Base-by-base conservation (phyloP, 2,113 vertebrate species). In the Trinectes maculatus region DNA sequence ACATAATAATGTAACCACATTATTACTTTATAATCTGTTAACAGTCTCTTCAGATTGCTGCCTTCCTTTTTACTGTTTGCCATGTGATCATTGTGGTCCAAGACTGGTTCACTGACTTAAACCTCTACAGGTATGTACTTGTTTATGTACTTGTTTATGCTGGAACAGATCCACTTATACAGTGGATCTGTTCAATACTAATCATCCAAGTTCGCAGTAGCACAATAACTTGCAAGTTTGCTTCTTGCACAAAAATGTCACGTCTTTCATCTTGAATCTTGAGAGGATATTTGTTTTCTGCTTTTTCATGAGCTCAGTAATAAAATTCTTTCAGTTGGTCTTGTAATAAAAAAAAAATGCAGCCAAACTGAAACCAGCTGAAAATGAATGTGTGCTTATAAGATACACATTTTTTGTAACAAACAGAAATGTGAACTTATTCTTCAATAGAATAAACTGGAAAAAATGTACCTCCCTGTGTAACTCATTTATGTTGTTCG, bases 31-130 rank as follows among this genome's bases (percentile, higher is more conserved):
- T 43, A 42, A 39, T 73, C 65, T 24, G 4, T 76, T 26, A 2
- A 47, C 83, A 97, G 96, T 97, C 95, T 36, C 91, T 97, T 33
- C 96, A 97, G 92, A 95, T 96, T 0, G 90, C 95, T 0, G 95
- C 96, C 49, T 97, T 97, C 86, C 92, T 97, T 54, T 96, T 96
- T 85, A 97, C 96, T 0, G 95, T 97, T 15, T 97, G 96, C 58
- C 96, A 97, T 1, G 95, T 96, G 37, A 94, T 97, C 56, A 93
- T 97, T 2, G 93, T 96, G 22, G 93, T 96, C 54, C 96, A 97
- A 85, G 95, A 97, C 83, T 97, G 94, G 95, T 97, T 97, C 83
- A 95, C 95, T 0, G 96, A 97, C 77, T 87, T 95, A 73, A 96
- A 94, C 74, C 76, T 97, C 5, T 96, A 96, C 91, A 94, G 94